phyloP scores from a whole-genome alignment of 2,113 vertebrate genomes.

The Sula dactylatra region DNA sequence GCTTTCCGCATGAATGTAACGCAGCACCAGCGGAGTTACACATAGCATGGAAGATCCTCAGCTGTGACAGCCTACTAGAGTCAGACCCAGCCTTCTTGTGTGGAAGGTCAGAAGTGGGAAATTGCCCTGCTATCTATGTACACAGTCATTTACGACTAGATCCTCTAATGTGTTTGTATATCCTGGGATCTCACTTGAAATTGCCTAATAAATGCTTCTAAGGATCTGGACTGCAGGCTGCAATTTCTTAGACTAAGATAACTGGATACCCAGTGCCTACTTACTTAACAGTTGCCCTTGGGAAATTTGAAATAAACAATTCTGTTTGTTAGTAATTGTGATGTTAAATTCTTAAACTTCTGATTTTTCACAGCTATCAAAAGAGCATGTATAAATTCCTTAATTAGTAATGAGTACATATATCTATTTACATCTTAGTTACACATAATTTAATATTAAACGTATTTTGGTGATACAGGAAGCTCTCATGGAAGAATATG shows the following conservation, averaged over 20 bases:
- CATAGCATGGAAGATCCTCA: rapidly evolving
- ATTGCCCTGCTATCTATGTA: not conserved
- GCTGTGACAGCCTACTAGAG: not conserved
- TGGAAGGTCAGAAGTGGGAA: not conserved
- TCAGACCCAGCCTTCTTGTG: not conserved
- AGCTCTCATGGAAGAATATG: constrained; percentile 96
- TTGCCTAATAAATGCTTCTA: not conserved
- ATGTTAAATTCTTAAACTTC: constrained; percentile 7
- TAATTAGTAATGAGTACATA: not conserved
- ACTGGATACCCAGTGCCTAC: not conserved
- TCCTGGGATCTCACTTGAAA: not conserved
- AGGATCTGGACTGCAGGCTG: not conserved
- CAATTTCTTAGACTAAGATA: not conserved
- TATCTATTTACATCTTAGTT: not conserved
- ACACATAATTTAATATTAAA: not conserved
- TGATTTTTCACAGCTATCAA: constrained; percentile 23
- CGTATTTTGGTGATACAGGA: constrained; percentile 77
- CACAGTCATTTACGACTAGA: not conserved
- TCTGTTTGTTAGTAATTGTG: not conserved
- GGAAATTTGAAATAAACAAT: not conserved
- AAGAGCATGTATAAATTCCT: not conserved
- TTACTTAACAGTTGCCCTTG: not conserved
- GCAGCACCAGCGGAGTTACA: not conserved
- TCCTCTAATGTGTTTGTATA: not conserved
- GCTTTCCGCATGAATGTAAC: not conserved